These are phyloP conservation scores for Zaprionus tsacasi DNA, from an alignment of 1,140 invertebrate species.

Conservation along the genomic window DNA sequence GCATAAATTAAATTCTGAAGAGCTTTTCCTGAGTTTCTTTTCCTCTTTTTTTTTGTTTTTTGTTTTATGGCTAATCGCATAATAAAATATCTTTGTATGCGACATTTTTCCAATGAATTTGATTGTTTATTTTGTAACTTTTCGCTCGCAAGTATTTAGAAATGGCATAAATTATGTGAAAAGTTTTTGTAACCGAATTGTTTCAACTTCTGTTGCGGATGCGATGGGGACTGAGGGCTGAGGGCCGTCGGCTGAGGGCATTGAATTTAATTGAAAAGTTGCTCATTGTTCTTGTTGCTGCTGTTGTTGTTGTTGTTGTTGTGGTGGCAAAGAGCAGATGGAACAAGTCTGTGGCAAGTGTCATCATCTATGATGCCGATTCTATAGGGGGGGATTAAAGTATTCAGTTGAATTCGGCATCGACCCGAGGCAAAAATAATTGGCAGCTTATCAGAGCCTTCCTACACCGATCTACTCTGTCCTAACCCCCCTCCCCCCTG, in stretches of 20 bases:
- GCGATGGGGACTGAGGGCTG: not conserved
- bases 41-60: constrained; percentile 9
- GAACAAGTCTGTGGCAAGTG: constrained; percentile 12
- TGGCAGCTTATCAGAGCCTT: constrained; percentile 28
- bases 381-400: constrained; percentile 25
- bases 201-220: constrained; percentile 38
- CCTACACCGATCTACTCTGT: not conserved
- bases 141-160: constrained; percentile 55
- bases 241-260: not conserved
- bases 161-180: constrained; percentile 76
- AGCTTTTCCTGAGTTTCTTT: constrained; percentile 20
- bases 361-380: constrained; percentile 21
- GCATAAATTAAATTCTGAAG: constrained; percentile 35
- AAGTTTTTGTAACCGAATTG: constrained; percentile 66
- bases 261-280: constrained; percentile 76
- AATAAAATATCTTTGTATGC: constrained; percentile 25
- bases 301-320: constrained; percentile 11
- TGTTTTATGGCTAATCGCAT: constrained; percentile 34
- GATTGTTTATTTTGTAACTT: constrained; percentile 60
- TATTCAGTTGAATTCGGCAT: constrained; percentile 16
- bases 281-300: constrained; percentile 10
- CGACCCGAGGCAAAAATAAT: constrained; percentile 35
- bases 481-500: not conserved
- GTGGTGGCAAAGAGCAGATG: not conserved
- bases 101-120: constrained; percentile 68